phyloP scores from a whole-genome alignment of 1,140 invertebrate species.

The Papilio aristodemus region DNA sequence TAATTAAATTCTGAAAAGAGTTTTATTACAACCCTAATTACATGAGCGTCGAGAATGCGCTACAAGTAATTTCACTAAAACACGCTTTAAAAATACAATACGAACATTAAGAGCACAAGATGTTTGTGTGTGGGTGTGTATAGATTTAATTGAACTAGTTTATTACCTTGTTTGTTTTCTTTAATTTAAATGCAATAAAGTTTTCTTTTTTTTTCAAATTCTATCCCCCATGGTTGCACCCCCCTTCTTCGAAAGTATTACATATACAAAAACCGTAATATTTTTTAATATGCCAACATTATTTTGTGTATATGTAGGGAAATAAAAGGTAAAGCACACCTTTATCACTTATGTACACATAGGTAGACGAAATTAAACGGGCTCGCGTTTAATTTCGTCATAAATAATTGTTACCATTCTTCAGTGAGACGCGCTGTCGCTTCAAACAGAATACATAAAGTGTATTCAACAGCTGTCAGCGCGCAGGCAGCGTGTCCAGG shows the following conservation, averaged over 20 bases:
- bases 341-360: conserved; percentile 3
- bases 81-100: conserved; percentile 27
- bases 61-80: conserved; percentile 31
- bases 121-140: neutral
- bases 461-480: conserved; percentile 49
- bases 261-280: too few relatives aligned
- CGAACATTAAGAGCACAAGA: conserved; percentile 9
- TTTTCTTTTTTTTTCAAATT: neutral
- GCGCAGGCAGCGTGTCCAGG: conserved; percentile 15
- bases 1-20: conserved; percentile 32
- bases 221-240: too few relatives aligned
- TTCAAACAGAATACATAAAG: conserved; percentile 56
- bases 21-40: conserved; percentile 33
- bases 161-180: conserved; percentile 2
- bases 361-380: conserved; percentile 27
- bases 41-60: conserved; percentile 27
- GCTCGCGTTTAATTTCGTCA: too few relatives aligned
- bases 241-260: too few relatives aligned
- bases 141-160: conserved; percentile 22
- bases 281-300: neutral
- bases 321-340: neutral
- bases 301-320: too few relatives aligned
- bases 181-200: neutral
- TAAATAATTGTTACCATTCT: conserved; percentile 16
- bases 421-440: conserved; percentile 30